Evolutionary conservation across 2,797 vertebrate genomes (phyloP).

Genomic region (Oryzias sinensis): DNA sequence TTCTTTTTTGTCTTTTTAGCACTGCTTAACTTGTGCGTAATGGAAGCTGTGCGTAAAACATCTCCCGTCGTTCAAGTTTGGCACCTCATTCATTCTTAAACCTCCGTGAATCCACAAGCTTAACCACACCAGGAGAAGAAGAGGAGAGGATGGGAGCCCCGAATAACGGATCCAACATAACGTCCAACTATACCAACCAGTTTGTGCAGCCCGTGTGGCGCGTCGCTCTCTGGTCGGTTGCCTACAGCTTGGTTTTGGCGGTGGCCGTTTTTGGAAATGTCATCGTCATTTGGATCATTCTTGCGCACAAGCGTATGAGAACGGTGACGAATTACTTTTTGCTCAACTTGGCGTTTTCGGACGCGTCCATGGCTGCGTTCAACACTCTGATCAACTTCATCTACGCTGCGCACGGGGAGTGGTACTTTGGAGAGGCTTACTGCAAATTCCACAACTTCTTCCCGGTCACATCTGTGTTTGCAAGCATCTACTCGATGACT

Average conservation of each 20-base stretch:
- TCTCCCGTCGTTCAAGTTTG: neutral
- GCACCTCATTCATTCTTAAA: slow-evolving; percentile 9
- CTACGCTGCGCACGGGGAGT: slow-evolving; percentile 90
- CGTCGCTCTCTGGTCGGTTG: slow-evolving; percentile 93
- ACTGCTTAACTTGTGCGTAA: slow-evolving; percentile 29
- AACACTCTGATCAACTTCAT: slow-evolving; percentile 95
- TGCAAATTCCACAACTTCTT: slow-evolving; percentile 99
- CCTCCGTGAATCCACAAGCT: slow-evolving; percentile 1
- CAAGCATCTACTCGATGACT: slow-evolving; percentile 99
- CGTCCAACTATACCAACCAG: slow-evolving; percentile 84
- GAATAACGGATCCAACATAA: slow-evolving; percentile 71
- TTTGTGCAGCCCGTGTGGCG: slow-evolving; percentile 94
- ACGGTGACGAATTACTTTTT: slow-evolving; percentile 97
- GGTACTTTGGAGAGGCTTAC: slow-evolving; percentile 95
- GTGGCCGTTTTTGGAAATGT: slow-evolving; percentile 94
- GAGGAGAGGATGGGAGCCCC: slow-evolving; percentile 62
- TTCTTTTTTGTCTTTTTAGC: neutral
- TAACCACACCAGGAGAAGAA: neutral
- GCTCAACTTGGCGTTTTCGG: slow-evolving; percentile 93
- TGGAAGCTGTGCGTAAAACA: slow-evolving; percentile 17
- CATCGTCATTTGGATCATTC: slow-evolving; percentile 96
- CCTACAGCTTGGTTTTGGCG: slow-evolving; percentile 88
- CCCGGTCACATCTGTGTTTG: slow-evolving; percentile 94
- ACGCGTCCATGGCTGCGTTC: slow-evolving; percentile 95
- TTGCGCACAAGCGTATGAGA: slow-evolving; percentile 96